Evolutionary conservation across 2,888 invertebrate species (phyloP), one percentile per base, ranked within the genome.

Genomic region (Acanthacorydalis orientalis): DNA sequence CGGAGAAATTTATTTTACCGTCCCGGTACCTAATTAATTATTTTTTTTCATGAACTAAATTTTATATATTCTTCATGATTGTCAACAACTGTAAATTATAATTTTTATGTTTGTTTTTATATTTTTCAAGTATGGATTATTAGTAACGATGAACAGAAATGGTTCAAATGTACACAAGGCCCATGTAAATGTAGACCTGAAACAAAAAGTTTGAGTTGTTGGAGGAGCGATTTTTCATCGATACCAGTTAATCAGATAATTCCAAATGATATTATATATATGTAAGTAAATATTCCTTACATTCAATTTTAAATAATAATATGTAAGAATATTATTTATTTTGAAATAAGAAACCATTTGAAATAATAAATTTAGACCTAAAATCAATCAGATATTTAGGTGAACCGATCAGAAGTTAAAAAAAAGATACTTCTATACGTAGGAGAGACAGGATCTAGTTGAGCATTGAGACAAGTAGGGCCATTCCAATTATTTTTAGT

Each of bases 151-250:
- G 69, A 73, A 47, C 73, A 75, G 7, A 71, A 77, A 37, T 76
- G 78, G 73, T 72, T 78, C 56, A 72, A 73, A 56, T 76, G 79
- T 48, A 72, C 70, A 34, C 72, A 72, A 53, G 74, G 74, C 1
- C 74, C 76, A 1, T 83, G 83, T 55, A 74, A 73, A 49, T 83
- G 83, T 55, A 70, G 75, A 54, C 73, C 75, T 1, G 73, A 76
- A 54, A 77, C 76, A 0, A 74, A 73, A 48, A 73, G 77, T 1
- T 62, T 83, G 31, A 80, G 75, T 52, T 83, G 83, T 58, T 83
- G 82, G 82, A 71, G 78, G 50, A 69, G 73, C 38, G 72, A 73
- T 1, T 62, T 83, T 9, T 61, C 68, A 1, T 65, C 70, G n/a
- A 66, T 83, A 9, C 78, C 80, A 1, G 60, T 74, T 0, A 66